Evolutionary conservation across 2,113 vertebrate species (phyloP).

Genomic region (Carlito syrichta): DNA sequence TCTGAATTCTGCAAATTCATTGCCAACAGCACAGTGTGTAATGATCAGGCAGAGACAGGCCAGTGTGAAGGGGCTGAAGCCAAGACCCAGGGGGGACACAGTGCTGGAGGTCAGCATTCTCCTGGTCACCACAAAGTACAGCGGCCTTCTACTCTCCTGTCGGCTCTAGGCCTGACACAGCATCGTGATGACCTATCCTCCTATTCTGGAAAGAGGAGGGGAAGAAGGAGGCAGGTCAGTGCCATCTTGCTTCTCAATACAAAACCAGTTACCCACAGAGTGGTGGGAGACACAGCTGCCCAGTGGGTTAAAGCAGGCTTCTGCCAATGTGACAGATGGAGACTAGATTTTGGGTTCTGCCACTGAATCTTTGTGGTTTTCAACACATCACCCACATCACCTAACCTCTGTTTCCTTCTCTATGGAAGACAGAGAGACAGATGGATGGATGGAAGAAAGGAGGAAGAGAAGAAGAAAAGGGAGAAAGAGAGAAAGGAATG

Average conservation of each 20-base stretch:
- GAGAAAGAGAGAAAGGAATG: rapidly evolving
- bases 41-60: not conserved
- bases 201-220: not conserved
- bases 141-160: not conserved
- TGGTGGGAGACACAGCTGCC: not conserved
- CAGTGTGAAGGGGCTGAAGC: not conserved
- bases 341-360: not conserved
- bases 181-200: not conserved
- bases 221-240: not conserved
- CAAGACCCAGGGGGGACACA: not conserved
- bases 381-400: not conserved
- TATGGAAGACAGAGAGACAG: not conserved
- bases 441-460: not conserved
- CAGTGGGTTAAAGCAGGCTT: not conserved
- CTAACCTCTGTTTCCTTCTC: not conserved
- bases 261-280: not conserved
- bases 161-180: not conserved
- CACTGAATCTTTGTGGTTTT: not conserved
- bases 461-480: not conserved
- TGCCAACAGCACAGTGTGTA: not conserved
- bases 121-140: rapidly evolving
- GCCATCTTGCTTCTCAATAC: not conserved
- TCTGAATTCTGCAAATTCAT: not conserved
- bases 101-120: not conserved
- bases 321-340: not conserved